Evolutionary conservation across 2,888 invertebrate genomes (phyloP).

Genomic region (Chloromyia formosa): DNA sequence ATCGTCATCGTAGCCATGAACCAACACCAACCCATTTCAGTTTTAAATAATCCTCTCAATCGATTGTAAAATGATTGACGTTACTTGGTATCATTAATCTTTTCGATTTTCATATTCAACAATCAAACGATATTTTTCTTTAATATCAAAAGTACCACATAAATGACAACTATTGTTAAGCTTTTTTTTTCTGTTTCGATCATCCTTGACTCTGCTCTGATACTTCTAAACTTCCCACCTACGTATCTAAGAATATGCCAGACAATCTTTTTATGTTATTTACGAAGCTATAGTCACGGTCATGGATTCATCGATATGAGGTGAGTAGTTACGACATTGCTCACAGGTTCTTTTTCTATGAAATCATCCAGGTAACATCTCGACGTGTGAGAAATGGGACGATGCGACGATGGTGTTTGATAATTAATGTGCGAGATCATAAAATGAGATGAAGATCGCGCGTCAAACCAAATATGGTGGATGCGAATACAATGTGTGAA

Average conservation of each 20-base stretch:
- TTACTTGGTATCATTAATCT: conserved; percentile 22
- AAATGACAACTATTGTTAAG: conserved; percentile 34
- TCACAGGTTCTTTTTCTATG: conserved; percentile 18
- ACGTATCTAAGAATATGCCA: conserved; percentile 9
- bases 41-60: too few species aligned
- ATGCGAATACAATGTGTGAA: neutral
- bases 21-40: neutral
- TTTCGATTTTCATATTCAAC: neutral
- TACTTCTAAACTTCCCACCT: conserved; percentile 13
- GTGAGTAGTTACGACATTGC: conserved; percentile 17
- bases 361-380: neutral
- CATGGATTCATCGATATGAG: neutral
- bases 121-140: conserved; percentile 6
- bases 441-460: conserved; percentile 26
- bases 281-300: conserved; percentile 14
- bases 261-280: neutral
- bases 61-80: conserved; percentile 22
- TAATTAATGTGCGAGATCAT: conserved; percentile 32
- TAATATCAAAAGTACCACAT: conserved; percentile 7
- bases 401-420: neutral
- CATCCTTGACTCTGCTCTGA: too few species aligned
- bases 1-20: conserved; percentile 1
- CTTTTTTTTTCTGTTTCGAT: conserved; percentile 9
- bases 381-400: conserved; percentile 37
- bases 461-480: conserved; percentile 21